Conservation (phyloP, 2,797 vertebrate species). For the Halcyon leucocephala region DNA sequence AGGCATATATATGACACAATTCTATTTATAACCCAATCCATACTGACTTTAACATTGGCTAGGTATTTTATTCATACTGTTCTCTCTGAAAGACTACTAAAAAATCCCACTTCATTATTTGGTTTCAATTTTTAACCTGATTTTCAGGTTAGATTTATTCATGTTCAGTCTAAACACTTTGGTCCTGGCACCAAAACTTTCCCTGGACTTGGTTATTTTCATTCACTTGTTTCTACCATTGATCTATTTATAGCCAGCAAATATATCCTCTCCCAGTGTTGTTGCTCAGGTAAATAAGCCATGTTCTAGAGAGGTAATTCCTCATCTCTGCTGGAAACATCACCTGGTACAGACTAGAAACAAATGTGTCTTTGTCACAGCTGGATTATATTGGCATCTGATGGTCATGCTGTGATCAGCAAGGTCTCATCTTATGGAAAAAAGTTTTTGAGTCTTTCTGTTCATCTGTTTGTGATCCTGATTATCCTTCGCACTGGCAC, state of each 20-base stretch:
- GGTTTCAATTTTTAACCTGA: neutral
- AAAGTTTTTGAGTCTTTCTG: neutral
- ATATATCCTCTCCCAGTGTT: neutral
- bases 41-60: neutral
- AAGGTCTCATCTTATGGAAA: neutral
- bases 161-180: neutral
- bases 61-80: neutral
- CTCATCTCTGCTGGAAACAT: slow-evolving; percentile 36
- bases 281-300: neutral
- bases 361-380: slow-evolving; percentile 44
- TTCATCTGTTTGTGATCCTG: slow-evolving; percentile 14
- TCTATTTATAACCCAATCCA: neutral
- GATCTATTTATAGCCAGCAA: neutral
- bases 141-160: neutral
- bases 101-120: neutral
- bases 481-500: neutral
- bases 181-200: neutral
- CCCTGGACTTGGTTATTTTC: neutral
- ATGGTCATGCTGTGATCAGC: slow-evolving; percentile 23
- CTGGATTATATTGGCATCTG: slow-evolving; percentile 4
- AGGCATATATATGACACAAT: neutral
- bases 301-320: neutral
- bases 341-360: slow-evolving; percentile 4
- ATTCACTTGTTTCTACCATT: neutral
- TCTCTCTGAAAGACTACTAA: neutral